These are phyloP conservation scores for Adineta ricciae DNA, from an alignment of 2,888 invertebrate genomes.

Conservation along the genomic window DNA sequence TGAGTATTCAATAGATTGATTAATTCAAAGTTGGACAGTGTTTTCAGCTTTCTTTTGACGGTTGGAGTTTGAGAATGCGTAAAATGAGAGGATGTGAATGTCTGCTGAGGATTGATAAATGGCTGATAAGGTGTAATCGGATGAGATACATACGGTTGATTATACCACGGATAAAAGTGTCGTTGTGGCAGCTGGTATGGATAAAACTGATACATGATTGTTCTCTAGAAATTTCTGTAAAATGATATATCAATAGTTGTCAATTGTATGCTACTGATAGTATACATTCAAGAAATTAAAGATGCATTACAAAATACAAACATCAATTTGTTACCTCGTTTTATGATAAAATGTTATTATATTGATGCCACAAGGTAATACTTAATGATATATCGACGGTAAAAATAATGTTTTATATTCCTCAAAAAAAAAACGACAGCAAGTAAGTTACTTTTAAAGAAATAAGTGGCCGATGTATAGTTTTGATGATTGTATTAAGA, in stretches of 20 bases:
- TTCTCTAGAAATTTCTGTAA: background rate
- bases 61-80: background rate
- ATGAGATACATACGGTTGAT: background rate
- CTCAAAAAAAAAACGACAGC: no score
- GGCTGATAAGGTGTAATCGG: no score
- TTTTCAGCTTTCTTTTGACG: background rate
- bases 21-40: background rate
- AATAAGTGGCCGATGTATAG: background rate
- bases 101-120: background rate
- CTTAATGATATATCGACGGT: no score
- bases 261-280: no score
- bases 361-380: no score
- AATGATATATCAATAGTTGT: no score
- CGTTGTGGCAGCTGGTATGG: background rate
- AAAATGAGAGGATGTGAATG: background rate
- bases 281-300: no score
- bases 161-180: background rate
- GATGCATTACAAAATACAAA: no score
- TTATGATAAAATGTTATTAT: no score
- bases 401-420: no score
- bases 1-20: background rate
- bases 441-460: no score
- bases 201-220: background rate
- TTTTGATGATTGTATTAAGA: background rate
- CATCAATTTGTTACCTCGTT: no score